Base-by-base conservation (phyloP, 2,797 vertebrate species). In the Rhinella marina region DNA sequence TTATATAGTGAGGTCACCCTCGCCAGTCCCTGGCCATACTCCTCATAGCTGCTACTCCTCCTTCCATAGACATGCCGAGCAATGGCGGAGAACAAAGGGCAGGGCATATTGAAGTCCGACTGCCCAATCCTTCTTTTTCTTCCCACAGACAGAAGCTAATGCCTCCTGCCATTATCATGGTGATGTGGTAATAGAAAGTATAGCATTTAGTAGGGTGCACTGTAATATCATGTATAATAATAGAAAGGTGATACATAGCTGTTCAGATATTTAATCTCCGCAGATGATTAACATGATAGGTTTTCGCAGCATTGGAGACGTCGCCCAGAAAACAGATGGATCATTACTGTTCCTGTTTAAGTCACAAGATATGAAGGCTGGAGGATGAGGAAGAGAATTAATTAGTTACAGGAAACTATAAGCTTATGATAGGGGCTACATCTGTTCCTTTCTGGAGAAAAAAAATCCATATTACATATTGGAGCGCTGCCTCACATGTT, bases 391-490 rank as follows among this genome's bases (percentile, higher is more conserved):
- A 27, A 52, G 50, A 77, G 41, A 54, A 54, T 54, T 73, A 73
- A 73, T 77, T 25, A 77, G 75, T 25, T 77, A 52, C 23, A n/a
- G 73, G 75, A 77, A 77, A 77, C 23, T n/a, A 77, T 52, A 50
- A 76, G 48, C 19, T 10, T 52, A 52, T 76, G 48, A 21, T 76
- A 8, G 10, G 21, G 75, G 25, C 48, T 25, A 54, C 48, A 77
- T 73, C 70, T 77, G 75, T 54, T 77, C 50, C 32, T 11, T 29
- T 70, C 66, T 32, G 17, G 57, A 59, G 57, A 59, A 59, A 59
- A 17, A 59, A 59, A 21, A 59, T 59, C 57, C 57, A 59, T 59
- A 59, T 17, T 59, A 59, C 57, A 17, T 59, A 59, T 17, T 59
- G 57, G 61, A 62, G 2, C 61, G 8, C 61, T 62, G n/a, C 23